Base-by-base conservation (phyloP, 2,888 invertebrate genomes). In the Pheosia tremula region DNA sequence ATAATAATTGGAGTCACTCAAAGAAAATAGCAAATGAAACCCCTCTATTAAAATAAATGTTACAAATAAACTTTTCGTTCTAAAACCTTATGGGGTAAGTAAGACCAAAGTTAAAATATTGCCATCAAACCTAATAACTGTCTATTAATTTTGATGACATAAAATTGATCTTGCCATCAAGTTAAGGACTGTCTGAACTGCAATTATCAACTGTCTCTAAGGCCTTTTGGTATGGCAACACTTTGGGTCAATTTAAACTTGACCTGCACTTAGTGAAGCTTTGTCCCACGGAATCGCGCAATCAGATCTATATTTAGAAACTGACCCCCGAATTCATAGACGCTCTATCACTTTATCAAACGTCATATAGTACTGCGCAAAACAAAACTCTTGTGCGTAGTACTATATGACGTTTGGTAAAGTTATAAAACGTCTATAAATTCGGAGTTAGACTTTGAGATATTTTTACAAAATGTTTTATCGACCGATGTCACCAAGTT, bases 181-280 rank as follows among this genome's bases (percentile, higher is more conserved):
- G 9, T 41, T 8, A 58, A 62, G 58, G 52, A 63, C 52, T 59
- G 60, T 57, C 53, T 11, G 53, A 45, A 63, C 64, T 47, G 62
- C 63, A 59, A 68, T 71, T 71, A 73, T 72, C 54, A 71, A 61
- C 60, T 41, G 64, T 66, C 70, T 59, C 63, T 56, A 47, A 66
- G 57, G 68, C 65, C 63, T 62, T 60, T 36, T 65, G 56, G 63
- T 60, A 56, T 66, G 57, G 58, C 54, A 37, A 62, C 59, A 68
- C 58, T 66, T 71, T 61, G 54, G 63, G 64, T 66, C 64, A 62
- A 71, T 73, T 72, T 68, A 64, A 73, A 68, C 66, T 70, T 70
- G 56, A 62, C 43, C 60, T 62, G 45, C 8, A 0, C 53, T 53
- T 37, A 10, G 53, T 37, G 11, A 11, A 0, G 37, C 53, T 11